These are phyloP conservation scores for Sympetrum striolatum DNA, from an alignment of 2,888 invertebrate genomes.

Conservation along the genomic window DNA sequence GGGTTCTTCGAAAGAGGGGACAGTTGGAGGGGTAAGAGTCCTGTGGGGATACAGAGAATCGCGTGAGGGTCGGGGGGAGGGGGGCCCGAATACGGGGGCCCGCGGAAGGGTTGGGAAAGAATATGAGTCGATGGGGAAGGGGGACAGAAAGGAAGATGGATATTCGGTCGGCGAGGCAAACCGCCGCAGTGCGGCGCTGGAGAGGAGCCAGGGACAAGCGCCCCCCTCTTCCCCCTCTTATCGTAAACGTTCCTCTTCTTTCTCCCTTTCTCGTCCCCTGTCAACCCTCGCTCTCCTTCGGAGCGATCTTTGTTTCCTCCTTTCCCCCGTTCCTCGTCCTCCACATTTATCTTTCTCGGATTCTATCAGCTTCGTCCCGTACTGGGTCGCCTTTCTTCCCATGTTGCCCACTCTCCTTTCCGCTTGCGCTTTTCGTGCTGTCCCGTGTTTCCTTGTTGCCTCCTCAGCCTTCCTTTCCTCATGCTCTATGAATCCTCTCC, in stretches of 20 bases:
- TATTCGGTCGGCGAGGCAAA: background rate
- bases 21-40: background rate
- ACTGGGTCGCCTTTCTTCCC: background rate
- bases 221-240: background rate
- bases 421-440: background rate
- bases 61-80: background rate
- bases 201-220: conserved; percentile 37
- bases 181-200: conserved; percentile 38
- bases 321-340: no score
- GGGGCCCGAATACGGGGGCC: background rate
- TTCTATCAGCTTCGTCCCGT: background rate
- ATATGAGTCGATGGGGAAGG: background rate
- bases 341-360: background rate
- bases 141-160: background rate
- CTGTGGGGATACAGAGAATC: background rate
- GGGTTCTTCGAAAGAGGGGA: background rate
- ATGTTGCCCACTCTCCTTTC: background rate
- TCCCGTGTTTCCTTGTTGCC: background rate
- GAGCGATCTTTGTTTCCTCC: no score
- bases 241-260: conserved; percentile 44
- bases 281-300: background rate
- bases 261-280: background rate
- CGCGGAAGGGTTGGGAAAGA: background rate
- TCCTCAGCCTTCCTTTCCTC: background rate
- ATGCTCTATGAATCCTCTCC: no score